Evolutionary conservation across 2,888 invertebrate genomes (phyloP), one percentile per base, ranked within the genome.

Genomic region (Mimumesa dahlbomi): DNA sequence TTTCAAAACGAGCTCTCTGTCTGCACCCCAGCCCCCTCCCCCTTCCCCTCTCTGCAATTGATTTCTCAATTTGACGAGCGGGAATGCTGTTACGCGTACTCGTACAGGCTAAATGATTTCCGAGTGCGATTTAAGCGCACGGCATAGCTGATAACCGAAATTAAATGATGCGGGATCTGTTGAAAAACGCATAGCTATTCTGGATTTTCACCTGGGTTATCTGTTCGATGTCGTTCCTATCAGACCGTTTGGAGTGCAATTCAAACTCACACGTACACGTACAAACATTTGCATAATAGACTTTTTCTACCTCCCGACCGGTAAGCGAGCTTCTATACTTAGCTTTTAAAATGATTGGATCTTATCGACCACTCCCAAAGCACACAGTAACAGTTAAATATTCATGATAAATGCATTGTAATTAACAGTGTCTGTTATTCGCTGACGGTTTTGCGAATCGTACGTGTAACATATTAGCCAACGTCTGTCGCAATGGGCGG

Each of bases 91-190:
- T n/a, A 50, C 3, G 5, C 18, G 5, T 1, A 18, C 13, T 36
- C 25, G 18, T n/a, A 9, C 25, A 31, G 36, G 22, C 18, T 18
- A 11, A 58, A 48, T 48, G 29, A 58, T 38, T 34, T 42, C 31
- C 40, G 11, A 49, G 13, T n/a, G 13, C 14, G 7, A 2, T 11
- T 49, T 21, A 21, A 22, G 9, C 4, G 11, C 9, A 36, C 19
- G 9, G 11, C 14, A 2, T 9, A n/a, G 3, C 19, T 7, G 40
- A 19, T 3, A 21, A 49, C 13, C 40, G 40, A 29, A 38, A 49
- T 49, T 58, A 29, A 48, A 57, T 45, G 38, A 22, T 18, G 36
- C 36, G 29, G 6, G 29, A 29, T 6, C 9, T 6, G 7, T 2
- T 6, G 29, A 6, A 29, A 2, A 29, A 9, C 29, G 6, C 29